A percentile compares a stretch with the other conserved stretches of the same genome.
Evolutionary conservation across 2,888 invertebrate species (phyloP).

Genomic region (Nephrotoma appendiculata): DNA sequence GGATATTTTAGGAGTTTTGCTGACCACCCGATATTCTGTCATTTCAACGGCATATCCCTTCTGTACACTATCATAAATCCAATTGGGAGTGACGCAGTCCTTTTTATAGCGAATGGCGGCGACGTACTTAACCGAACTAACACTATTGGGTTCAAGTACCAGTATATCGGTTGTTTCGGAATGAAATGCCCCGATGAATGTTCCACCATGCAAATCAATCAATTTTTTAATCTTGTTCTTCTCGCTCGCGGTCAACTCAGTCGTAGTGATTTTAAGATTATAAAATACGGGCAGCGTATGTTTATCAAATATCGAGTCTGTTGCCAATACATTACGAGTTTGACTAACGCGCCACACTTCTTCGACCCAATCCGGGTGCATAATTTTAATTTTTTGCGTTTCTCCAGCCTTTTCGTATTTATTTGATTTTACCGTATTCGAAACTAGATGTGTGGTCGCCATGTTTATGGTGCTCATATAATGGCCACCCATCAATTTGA

Average conservation of each 20-base stretch:
- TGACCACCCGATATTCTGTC: constrained; percentile 38
- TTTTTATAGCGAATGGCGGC: constrained; percentile 29
- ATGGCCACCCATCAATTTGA: constrained; percentile 65
- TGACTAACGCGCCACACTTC: constrained; percentile 65
- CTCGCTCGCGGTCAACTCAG: constrained; percentile 44
- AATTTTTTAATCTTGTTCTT: constrained; percentile 43
- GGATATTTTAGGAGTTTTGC: constrained; percentile 43
- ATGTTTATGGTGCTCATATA: constrained; percentile 47
- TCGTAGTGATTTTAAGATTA: constrained; percentile 62
- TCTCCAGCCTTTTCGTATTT: constrained; percentile 49
- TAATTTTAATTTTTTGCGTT: constrained; percentile 43
- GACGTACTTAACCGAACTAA: constrained; percentile 26
- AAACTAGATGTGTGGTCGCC: constrained; percentile 67
- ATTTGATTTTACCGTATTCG: constrained; percentile 57
- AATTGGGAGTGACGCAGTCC: constrained; percentile 54
- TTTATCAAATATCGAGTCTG: constrained; percentile 49
- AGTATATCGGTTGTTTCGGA: constrained; percentile 23
- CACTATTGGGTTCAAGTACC: constrained; percentile 25
- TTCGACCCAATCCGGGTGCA: constrained; percentile 66
- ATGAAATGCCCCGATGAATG: constrained; percentile 35
- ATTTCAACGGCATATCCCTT: constrained; percentile 54
- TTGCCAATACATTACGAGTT: constrained; percentile 42
- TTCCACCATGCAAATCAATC: constrained; percentile 60
- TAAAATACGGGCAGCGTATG: constrained; percentile 54
- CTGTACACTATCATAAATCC: constrained; percentile 66